Conservation (phyloP, 2,113 vertebrate species). For the Nycticryphes semicollaris region DNA sequence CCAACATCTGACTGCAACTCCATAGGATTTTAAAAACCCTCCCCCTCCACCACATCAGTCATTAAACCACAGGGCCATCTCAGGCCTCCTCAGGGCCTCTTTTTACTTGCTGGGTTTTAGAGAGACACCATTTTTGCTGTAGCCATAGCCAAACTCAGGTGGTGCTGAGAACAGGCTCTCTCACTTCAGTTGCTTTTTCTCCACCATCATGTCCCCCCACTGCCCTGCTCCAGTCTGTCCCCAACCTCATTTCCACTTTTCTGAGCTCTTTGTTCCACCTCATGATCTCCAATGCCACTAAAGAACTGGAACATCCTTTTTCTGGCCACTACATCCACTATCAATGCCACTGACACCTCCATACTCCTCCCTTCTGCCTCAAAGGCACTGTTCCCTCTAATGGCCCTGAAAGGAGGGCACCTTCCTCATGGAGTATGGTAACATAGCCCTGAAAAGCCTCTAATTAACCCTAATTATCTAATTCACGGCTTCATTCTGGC, state of each 20-base stretch:
- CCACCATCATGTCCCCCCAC: not conserved
- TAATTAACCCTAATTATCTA: conserved; percentile 60
- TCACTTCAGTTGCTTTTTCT: not conserved
- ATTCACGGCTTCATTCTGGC: conserved; percentile 22
- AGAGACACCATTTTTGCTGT: not conserved
- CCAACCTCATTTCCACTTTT: not conserved
- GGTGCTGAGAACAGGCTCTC: not conserved
- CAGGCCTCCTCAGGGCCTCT: not conserved
- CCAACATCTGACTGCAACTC: not conserved
- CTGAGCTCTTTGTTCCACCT: not conserved
- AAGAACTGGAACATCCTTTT: not conserved
- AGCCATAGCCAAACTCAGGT: not conserved
- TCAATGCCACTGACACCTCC: not conserved
- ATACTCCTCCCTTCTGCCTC: not conserved
- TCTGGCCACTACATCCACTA: not conserved
- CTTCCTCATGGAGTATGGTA: not conserved
- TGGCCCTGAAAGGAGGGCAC: not conserved
- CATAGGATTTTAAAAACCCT: not conserved
- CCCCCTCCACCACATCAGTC: not conserved
- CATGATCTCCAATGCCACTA: not conserved
- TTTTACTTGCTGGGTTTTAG: not conserved
- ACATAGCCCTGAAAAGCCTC: conserved; percentile 18
- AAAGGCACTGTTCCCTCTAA: not conserved
- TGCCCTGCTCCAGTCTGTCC: not conserved
- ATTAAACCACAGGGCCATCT: not conserved